Evolutionary conservation across 2,113 vertebrate species (phyloP), one percentile per base, ranked within the genome.

Genomic region (Chiloscyllium plagiosum): DNA sequence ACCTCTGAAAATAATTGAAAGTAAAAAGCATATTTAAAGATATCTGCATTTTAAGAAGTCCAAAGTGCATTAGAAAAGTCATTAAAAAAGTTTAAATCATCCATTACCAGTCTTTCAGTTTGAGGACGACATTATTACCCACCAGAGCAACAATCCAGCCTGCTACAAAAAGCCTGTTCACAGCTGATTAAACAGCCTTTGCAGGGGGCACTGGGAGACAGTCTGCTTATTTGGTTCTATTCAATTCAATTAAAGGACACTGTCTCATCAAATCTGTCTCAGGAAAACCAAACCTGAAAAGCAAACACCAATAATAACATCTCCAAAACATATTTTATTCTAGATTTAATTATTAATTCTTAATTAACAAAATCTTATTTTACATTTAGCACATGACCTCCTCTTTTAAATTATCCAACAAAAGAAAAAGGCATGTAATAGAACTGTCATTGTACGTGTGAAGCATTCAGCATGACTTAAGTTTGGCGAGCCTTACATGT

Each of bases 131-230:
- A 50, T 72, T 96, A 72, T 96, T 93, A 90, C 29, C 85, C 47
- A 70, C 68, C 66, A 86, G 95, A 37, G 5, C 80, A 96, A 52
- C 68, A 50, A 72, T 50, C 50, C 85, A 94, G 6, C 37, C n/a
- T 61, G 95, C 83, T 96, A 66, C 76, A 96, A 52, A 29, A 8
- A 87, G 95, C 10, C 65, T 8, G 85, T 90, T 72, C 83, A 87
- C 42, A 90, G 95, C 95, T 66, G 95, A 96, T 90, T 90, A 96
- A 96, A 86, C 83, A 76, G 87, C 47, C 69, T 50, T 8, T 37
- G 5, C 87, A 52, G 66, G 78, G 33, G 56, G 33, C 47, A 72
- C 29, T 22, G 47, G 24, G 47, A 72, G 68, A 4, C 68, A 93
- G 70, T 33, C 37, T 90, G 52, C 69, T 72, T 52, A 22, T 47